Conservation (phyloP, 2,888 invertebrate species). For the Lingula anatina region DNA sequence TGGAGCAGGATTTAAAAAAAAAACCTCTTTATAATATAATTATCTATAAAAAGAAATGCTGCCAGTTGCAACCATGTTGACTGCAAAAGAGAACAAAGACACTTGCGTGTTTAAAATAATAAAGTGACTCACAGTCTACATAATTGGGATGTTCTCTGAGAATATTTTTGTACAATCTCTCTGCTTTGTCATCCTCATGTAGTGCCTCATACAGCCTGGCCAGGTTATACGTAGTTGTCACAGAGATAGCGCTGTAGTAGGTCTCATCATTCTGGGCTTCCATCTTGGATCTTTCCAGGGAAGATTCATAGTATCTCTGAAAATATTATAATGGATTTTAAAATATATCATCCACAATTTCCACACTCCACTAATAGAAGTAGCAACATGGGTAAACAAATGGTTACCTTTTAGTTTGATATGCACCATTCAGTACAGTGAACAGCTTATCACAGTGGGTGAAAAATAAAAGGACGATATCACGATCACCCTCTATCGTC, state of each 20-base stretch:
- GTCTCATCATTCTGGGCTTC: slow-evolving; percentile 79
- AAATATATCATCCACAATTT: background rate
- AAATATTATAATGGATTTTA: slow-evolving; percentile 6
- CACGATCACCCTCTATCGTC: too few species aligned
- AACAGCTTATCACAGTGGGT: too few species aligned
- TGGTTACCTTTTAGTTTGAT: too few species aligned
- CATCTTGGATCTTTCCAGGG: slow-evolving; percentile 74
- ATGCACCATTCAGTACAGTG: too few species aligned
- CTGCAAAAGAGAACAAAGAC: too few species aligned
- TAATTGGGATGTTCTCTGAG: slow-evolving; percentile 97
- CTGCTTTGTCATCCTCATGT: slow-evolving; percentile 88
- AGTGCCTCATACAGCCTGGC: slow-evolving; percentile 89
- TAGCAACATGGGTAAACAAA: too few species aligned
- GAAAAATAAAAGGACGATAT: too few species aligned
- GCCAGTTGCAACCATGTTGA: too few species aligned
- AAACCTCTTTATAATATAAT: too few species aligned
- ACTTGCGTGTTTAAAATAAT: too few species aligned
- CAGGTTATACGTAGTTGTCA: slow-evolving; percentile 93
- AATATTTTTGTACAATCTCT: slow-evolving; percentile 94
- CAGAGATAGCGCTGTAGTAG: slow-evolving; percentile 93
- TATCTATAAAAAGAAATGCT: too few species aligned
- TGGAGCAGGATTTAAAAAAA: too few species aligned
- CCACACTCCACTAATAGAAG: background rate
- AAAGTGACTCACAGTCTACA: slow-evolving; percentile 80
- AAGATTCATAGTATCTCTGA: slow-evolving; percentile 68